A percentile compares a stretch with the other conserved stretches of the same genome.
phyloP scores from a whole-genome alignment of 2,797 vertebrate species.

The Hypotaenidia okinawae region DNA sequence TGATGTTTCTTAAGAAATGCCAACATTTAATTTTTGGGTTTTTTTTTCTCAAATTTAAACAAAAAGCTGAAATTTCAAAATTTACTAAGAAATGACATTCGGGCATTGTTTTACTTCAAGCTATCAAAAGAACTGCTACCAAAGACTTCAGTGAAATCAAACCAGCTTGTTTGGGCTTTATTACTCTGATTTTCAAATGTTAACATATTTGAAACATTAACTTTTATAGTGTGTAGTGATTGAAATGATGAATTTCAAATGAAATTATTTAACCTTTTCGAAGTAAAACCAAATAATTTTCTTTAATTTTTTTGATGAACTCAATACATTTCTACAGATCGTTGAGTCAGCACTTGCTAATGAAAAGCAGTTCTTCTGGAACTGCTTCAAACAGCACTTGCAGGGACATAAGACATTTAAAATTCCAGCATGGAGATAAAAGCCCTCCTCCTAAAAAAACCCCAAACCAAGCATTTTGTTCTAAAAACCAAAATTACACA shows the following conservation, averaged over 20 bases:
- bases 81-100: background rate
- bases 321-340: slow-evolving; percentile 19
- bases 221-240: background rate
- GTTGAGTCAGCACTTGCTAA: slow-evolving; percentile 66
- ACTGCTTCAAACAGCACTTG: slow-evolving; percentile 56
- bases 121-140: background rate
- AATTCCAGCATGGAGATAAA: slow-evolving; percentile 62
- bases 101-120: background rate
- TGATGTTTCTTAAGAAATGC: background rate
- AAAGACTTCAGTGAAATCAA: slow-evolving; percentile 5
- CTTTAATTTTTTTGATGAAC: slow-evolving; percentile 6
- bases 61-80: background rate
- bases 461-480: background rate
- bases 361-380: slow-evolving; percentile 66
- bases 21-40: background rate
- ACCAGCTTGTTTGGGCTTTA: slow-evolving; percentile 1
- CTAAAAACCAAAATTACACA: slow-evolving; percentile 13
- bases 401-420: slow-evolving; percentile 47
- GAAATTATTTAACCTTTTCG: slow-evolving; percentile 46
- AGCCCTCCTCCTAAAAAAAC: background rate
- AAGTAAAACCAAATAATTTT: slow-evolving; percentile 42
- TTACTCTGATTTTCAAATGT: slow-evolving; percentile 7
- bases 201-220: slow-evolving; percentile 21
- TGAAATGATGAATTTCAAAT: background rate
- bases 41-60: background rate